Evolutionary conservation across 2,888 invertebrate genomes (phyloP), one percentile per base, ranked within the genome.

Genomic region (Nymphalis polychloros): DNA sequence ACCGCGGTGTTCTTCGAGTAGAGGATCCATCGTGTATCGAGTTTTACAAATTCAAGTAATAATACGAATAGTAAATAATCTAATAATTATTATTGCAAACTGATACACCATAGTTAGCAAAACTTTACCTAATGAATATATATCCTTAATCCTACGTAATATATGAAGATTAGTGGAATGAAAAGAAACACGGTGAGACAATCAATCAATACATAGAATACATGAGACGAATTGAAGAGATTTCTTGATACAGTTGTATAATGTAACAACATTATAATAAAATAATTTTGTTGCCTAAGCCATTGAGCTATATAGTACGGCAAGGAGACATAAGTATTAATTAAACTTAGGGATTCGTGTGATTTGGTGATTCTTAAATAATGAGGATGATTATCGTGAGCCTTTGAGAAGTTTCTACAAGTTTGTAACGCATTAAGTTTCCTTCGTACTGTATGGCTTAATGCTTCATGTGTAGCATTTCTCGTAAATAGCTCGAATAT

Each of bases 251-350:
- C n/a, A 19, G 48, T 47, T 61, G 13, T n/a, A n/a, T n/a, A n/a
- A n/a, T n/a, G n/a, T n/a, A n/a, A n/a, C n/a, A n/a, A n/a, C n/a
- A n/a, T n/a, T n/a, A 23, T 49, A 61, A 61, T 61, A 55, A 66
- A 60, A 31, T 64, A 57, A 64, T 19, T 61, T 46, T 53, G 55
- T 61, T 65, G 67, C 70, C 70, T 55, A 70, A 70, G 68, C 19
- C 72, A 70, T 67, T 67, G 67, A 70, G 63, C 69, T 66, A 65
- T 69, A 55, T 8, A 31, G 53, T 50, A 64, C 52, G 52, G 46
- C 62, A 52, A 50, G 72, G 72, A 72, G 72, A 72, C 69, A 53
- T 68, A 41, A 67, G 65, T 69, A 73, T 71, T 70, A 50, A 68
- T 59, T 48, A 50, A 47, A 60, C 50, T 50, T 23, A 59, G n/a